Conservation (phyloP, 1,140 invertebrate genomes). For the Eurosta solidaginis region DNA sequence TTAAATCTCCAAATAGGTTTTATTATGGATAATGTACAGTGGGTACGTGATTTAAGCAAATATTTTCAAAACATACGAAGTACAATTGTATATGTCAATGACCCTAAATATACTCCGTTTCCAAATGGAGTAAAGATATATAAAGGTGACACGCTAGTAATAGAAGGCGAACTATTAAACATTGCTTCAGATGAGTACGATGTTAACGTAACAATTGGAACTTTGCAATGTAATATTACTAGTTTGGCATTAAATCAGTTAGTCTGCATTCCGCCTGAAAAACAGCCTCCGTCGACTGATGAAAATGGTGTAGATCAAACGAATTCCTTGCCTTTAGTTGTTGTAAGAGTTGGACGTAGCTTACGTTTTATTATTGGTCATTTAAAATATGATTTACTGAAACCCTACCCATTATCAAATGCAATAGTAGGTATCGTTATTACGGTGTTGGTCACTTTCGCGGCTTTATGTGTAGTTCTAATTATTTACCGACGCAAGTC, state of each 20-base stretch:
- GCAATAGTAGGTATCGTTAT: constrained; percentile 84
- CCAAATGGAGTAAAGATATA: constrained; percentile 84
- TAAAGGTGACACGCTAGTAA: constrained; percentile 93
- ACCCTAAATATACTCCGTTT: constrained; percentile 90
- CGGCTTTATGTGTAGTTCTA: constrained; percentile 84
- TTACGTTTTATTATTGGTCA: constrained; percentile 86
- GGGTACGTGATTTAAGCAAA: constrained; percentile 85
- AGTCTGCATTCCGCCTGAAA: constrained; percentile 86
- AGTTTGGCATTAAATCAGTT: constrained; percentile 86
- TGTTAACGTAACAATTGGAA: constrained; percentile 91
- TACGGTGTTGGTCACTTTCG: constrained; percentile 79
- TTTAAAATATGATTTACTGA: constrained; percentile 85
- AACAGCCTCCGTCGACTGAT: constrained; percentile 84
- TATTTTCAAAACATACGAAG: constrained; percentile 79
- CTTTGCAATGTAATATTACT: constrained; percentile 87
- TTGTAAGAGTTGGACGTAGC: constrained; percentile 86
- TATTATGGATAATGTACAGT: constrained; percentile 93
- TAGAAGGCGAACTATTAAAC: constrained; percentile 92
- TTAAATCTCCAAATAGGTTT: constrained; percentile 81
- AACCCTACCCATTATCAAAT: constrained; percentile 83
- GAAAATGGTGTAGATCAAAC: constrained; percentile 78
- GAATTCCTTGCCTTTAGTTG: constrained; percentile 81
- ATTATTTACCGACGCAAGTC: constrained; percentile 89
- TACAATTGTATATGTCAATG: constrained; percentile 85
- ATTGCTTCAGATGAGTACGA: constrained; percentile 90